These are phyloP conservation scores for Phalacrocorax brasilianus DNA, from an alignment of 2,113 vertebrate species.

Conservation along the genomic window DNA sequence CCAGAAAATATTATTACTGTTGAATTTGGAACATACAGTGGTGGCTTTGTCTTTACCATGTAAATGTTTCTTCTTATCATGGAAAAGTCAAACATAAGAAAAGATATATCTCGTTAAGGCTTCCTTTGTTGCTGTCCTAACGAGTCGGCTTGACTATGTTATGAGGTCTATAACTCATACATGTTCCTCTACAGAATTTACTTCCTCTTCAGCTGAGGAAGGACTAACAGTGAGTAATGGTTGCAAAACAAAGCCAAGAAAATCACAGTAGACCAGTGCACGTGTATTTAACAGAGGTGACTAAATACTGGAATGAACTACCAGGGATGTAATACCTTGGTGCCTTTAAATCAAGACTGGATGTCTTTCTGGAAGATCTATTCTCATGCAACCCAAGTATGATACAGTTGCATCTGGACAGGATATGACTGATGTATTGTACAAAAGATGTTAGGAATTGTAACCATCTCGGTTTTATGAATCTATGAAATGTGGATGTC, in stretches of 20 bases:
- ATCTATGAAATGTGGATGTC: neutral
- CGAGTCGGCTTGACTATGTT: neutral
- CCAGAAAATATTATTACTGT: slow-evolving; percentile 61
- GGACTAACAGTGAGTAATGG: neutral
- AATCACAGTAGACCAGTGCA: neutral
- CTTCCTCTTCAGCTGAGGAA: neutral
- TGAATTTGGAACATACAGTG: slow-evolving; percentile 36
- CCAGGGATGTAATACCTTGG: neutral
- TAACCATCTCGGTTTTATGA: neutral
- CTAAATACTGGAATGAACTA: neutral
- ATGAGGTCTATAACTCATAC: neutral
- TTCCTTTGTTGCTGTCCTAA: neutral
- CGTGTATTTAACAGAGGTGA: neutral
- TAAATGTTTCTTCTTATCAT: slow-evolving; percentile 10
- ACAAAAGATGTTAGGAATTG: neutral
- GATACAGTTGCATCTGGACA: neutral
- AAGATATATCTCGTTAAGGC: neutral
- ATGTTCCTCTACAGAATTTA: neutral
- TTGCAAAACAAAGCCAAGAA: neutral
- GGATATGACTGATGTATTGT: neutral
- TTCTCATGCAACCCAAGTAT: neutral
- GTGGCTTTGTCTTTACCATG: slow-evolving; percentile 38
- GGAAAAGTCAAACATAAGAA: neutral
- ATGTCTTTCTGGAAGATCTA: neutral
- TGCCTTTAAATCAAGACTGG: neutral